Evolutionary conservation across 1,140 invertebrate genomes (phyloP).

Genomic region (Pseudomyrmex concolor): DNA sequence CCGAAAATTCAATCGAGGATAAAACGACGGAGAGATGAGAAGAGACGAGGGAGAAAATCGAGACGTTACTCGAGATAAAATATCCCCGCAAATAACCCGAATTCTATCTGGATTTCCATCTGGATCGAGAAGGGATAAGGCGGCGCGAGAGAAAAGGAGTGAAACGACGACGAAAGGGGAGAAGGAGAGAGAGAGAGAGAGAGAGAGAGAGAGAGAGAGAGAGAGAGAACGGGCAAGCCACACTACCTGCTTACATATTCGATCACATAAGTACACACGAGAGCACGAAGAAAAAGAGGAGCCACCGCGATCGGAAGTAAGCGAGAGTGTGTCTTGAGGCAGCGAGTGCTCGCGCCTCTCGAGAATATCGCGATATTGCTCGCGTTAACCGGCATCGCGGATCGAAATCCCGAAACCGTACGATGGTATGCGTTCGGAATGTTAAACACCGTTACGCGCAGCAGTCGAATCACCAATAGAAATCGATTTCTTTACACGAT

Average conservation of each 20-base stretch:
- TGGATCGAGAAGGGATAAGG: slow-evolving; percentile 27
- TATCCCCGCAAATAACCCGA: slow-evolving; percentile 72
- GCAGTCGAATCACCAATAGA: slow-evolving; percentile 21
- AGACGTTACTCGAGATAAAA: slow-evolving; percentile 69
- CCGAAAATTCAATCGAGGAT: slow-evolving; percentile 60
- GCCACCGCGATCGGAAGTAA: slow-evolving; percentile 61
- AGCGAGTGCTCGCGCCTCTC: slow-evolving; percentile 25
- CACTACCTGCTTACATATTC: slow-evolving; percentile 71
- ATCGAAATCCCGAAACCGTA: slow-evolving; percentile 66
- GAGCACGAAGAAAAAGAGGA: slow-evolving; percentile 58
- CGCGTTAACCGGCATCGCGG: slow-evolving; percentile 61
- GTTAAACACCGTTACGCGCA: slow-evolving; percentile 51
- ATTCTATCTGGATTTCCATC: slow-evolving; percentile 75
- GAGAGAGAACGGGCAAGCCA: slow-evolving; percentile 53
- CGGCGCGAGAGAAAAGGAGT: not conserved
- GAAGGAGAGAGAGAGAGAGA: not conserved
- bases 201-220: not conserved
- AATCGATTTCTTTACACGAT: not conserved
- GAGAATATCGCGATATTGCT: slow-evolving; percentile 64
- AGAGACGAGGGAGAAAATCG: slow-evolving; percentile 53
- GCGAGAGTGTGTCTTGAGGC: slow-evolving; percentile 38
- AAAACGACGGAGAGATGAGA: slow-evolving; percentile 40
- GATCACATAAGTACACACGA: slow-evolving; percentile 73
- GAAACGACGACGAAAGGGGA: not conserved
- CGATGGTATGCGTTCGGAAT: slow-evolving; percentile 56